These are phyloP conservation scores for Microplitis deprimator DNA, from an alignment of 2,888 invertebrate genomes.

Conservation along the genomic window DNA sequence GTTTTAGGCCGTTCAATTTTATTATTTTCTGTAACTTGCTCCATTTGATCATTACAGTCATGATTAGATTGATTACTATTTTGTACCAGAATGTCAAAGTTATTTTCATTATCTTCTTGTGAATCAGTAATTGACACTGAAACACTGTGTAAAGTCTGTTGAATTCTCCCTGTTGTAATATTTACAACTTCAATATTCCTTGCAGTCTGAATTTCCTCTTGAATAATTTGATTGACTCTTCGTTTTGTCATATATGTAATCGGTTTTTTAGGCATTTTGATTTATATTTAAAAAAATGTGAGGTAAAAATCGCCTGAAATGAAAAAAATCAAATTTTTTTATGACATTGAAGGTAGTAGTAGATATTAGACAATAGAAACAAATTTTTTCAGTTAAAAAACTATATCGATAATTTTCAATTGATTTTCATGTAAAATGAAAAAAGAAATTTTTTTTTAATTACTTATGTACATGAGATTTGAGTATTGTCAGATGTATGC, in stretches of 20 bases:
- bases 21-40: not conserved
- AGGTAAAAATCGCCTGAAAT: not conserved
- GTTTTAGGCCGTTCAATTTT: not conserved
- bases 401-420: not conserved
- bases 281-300: not conserved
- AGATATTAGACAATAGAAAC: not conserved
- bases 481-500: not conserved
- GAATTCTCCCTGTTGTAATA: not conserved
- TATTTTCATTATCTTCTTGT: not conserved
- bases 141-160: not conserved
- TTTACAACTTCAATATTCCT: not conserved
- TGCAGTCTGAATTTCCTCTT: not conserved
- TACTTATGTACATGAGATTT: not conserved
- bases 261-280: slow-evolving; percentile 1
- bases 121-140: not conserved
- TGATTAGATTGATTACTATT: not conserved
- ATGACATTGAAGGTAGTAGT: not conserved
- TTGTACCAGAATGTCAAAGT: not conserved
- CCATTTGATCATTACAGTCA: not conserved
- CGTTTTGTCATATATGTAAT: not conserved
- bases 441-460: not conserved
- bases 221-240: not conserved
- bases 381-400: not conserved
- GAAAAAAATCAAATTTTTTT: not conserved
- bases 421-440: not conserved